These are phyloP conservation scores for Phoenicopterus ruber DNA, from an alignment of 2,113 vertebrate species.

Conservation along the genomic window DNA sequence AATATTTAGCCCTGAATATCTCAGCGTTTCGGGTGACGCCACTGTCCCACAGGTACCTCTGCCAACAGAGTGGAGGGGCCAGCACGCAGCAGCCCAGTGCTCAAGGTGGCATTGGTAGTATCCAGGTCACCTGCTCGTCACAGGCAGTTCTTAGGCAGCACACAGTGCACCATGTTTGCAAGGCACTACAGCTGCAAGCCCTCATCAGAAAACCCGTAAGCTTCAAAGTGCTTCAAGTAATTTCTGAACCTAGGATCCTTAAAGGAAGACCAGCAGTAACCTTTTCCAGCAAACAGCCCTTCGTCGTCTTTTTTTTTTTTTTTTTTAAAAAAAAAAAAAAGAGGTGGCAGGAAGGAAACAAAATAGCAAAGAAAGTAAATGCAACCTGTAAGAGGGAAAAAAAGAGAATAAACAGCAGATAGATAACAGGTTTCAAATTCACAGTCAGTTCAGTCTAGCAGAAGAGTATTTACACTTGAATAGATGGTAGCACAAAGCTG, in stretches of 20 bases:
- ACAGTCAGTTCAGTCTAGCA: neutral
- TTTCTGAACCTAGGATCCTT: neutral
- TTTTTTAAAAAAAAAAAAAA: neutral
- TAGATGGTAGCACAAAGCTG: neutral
- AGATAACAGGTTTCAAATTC: neutral
- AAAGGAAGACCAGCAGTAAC: neutral
- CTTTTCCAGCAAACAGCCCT: neutral
- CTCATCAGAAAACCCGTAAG: neutral
- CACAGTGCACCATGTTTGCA: fast-evolving
- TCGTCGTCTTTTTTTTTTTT: neutral
- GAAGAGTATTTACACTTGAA: neutral
- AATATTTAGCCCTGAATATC: neutral
- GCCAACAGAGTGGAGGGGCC: neutral
- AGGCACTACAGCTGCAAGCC: neutral
- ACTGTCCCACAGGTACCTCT: neutral
- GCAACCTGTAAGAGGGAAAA: neutral
- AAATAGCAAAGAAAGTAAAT: neutral
- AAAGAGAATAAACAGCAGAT: neutral
- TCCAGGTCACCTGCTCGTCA: neutral
- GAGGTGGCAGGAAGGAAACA: too few species aligned
- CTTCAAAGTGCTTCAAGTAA: neutral
- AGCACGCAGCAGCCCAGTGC: neutral
- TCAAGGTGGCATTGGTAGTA: neutral
- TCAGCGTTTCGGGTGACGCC: neutral
- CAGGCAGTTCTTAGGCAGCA: neutral